Evolutionary conservation across 35 echinoderm and acorn worm species (phyloP).

Genomic region (Ptychodera flava): DNA sequence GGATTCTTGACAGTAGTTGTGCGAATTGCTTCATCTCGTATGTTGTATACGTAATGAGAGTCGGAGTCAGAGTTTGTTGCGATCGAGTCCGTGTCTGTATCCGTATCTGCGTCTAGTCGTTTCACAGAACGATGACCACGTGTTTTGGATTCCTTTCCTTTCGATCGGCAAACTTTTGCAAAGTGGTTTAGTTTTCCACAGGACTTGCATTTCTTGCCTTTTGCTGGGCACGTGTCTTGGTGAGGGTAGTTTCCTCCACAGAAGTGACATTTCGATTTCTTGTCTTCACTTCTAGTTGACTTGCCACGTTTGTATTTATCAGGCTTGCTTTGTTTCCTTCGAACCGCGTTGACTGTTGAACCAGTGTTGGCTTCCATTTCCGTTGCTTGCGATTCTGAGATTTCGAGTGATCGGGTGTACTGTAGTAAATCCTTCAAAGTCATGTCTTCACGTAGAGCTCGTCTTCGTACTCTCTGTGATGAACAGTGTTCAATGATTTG

Average conservation of each 20-base stretch:
- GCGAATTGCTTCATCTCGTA: too few relatives aligned
- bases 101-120: too few relatives aligned
- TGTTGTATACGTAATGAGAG: too few relatives aligned
- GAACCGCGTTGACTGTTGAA: neutral
- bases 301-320: neutral
- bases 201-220: slow-evolving; percentile 9
- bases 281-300: neutral
- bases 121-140: too few relatives aligned
- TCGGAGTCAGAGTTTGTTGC: too few relatives aligned
- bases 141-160: slow-evolving; percentile 8
- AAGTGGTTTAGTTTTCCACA: slow-evolving; percentile 27
- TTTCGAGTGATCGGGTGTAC: slow-evolving; percentile 20
- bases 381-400: slow-evolving; percentile 19
- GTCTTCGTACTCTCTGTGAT: slow-evolving; percentile 29
- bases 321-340: neutral
- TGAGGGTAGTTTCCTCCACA: slow-evolving; percentile 45
- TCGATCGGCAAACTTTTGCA: slow-evolving; percentile 7
- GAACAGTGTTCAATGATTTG: slow-evolving; percentile 52
- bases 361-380: slow-evolving; percentile 11
- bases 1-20: too few relatives aligned
- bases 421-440: slow-evolving; percentile 34
- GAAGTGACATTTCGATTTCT: slow-evolving; percentile 3
- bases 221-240: slow-evolving; percentile 18
- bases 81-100: too few relatives aligned
- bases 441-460: slow-evolving; percentile 39